Evolutionary conservation across 2,113 vertebrate genomes (phyloP).

Genomic region (Pimephales promelas): DNA sequence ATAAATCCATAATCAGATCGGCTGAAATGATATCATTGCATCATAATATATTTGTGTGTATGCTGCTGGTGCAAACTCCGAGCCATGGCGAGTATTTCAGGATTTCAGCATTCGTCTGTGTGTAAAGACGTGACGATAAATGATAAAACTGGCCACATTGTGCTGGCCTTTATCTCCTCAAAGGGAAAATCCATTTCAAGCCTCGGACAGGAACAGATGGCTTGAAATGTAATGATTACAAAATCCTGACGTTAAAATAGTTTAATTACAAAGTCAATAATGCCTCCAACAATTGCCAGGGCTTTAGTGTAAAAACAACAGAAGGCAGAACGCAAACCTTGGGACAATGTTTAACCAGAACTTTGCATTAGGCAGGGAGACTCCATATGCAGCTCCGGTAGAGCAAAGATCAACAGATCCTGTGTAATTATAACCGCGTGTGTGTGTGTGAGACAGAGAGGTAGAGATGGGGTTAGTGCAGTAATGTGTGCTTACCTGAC

Average conservation of each 20-base stretch:
- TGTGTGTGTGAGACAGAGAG: neutral
- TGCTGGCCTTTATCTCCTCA: conserved; percentile 72
- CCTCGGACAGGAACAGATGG: conserved; percentile 89
- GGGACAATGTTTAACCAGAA: conserved; percentile 99
- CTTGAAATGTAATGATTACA: conserved; percentile 94
- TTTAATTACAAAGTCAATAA: conserved; percentile 99
- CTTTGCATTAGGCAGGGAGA: conserved; percentile 85
- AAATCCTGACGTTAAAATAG: conserved; percentile 98
- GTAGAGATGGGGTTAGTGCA: conserved; percentile 26
- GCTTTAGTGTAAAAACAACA: conserved; percentile 98
- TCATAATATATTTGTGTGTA: conserved; percentile 46
- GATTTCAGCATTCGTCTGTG: conserved; percentile 43
- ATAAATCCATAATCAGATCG: conserved; percentile 65
- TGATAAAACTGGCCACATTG: conserved; percentile 53
- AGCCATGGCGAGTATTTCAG: neutral
- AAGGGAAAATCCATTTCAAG: conserved; percentile 71
- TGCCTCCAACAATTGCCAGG: conserved; percentile 87
- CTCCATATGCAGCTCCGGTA: conserved; percentile 74
- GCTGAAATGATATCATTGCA: conserved; percentile 52
- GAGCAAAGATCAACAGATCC: conserved; percentile 75
- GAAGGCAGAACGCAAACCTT: conserved; percentile 94
- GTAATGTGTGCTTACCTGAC: conserved; percentile 59
- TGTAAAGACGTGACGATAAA: conserved; percentile 50
- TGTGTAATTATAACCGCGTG: conserved; percentile 43
- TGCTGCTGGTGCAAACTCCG: conserved; percentile 26